Conservation (phyloP, 2,888 invertebrate genomes). For the Parascotia fuliginaria region DNA sequence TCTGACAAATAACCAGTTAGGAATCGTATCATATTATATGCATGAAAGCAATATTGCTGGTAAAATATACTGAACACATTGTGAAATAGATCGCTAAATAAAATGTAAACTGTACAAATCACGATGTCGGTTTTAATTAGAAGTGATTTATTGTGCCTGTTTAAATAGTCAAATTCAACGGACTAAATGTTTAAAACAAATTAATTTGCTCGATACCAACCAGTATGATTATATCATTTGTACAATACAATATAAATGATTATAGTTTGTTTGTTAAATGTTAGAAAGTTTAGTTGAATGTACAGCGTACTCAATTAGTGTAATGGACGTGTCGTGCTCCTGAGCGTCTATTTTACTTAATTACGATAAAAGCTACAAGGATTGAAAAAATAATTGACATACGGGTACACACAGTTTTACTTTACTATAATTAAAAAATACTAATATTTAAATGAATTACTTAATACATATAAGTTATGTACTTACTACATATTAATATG, state of each 20-base stretch:
- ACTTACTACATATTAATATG: no score
- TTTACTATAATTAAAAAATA: neutral
- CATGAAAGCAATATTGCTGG: constrained; percentile 50
- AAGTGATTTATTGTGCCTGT: constrained; percentile 22
- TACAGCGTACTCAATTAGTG: constrained; percentile 31
- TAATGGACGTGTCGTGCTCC: constrained; percentile 22
- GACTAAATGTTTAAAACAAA: constrained; percentile 24
- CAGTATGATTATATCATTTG: constrained; percentile 24
- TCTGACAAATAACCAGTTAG: constrained; percentile 70
- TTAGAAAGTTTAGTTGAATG: constrained; percentile 37
- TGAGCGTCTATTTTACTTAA: constrained; percentile 11
- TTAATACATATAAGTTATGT: no score
- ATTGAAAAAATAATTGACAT: neutral
- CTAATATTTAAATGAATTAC: neutral
- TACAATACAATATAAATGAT: constrained; percentile 26
- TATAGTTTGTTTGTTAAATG: constrained; percentile 29
- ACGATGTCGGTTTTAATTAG: constrained; percentile 29
- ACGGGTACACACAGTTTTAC: neutral
- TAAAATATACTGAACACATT: constrained; percentile 33
- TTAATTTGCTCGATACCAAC: constrained; percentile 24
- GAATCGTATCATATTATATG: constrained; percentile 56
- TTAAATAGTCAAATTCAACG: constrained; percentile 28
- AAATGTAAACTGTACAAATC: constrained; percentile 22
- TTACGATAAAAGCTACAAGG: constrained; percentile 7
- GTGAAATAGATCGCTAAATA: constrained; percentile 19